Conservation (phyloP, 2,888 invertebrate genomes). For the Ophion ventricosus region DNA sequence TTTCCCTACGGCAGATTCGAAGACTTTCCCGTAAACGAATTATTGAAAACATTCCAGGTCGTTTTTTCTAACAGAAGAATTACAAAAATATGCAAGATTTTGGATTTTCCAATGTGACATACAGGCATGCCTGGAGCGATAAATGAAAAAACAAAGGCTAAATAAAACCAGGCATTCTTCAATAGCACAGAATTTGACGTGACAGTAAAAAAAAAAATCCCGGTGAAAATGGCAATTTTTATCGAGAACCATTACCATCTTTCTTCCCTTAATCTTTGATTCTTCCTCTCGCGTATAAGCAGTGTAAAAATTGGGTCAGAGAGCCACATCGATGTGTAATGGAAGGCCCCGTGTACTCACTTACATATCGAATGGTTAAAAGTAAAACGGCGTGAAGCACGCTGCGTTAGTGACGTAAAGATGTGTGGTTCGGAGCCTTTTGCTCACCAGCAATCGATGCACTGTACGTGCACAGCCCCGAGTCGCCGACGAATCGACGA, state of each 20-base stretch:
- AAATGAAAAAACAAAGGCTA: no score
- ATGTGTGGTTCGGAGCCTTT: conserved; percentile 5
- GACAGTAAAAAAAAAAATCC: no score
- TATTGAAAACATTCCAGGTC: no score
- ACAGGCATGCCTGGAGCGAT: no score
- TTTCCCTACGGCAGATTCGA: no score
- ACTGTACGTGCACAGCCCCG: neutral
- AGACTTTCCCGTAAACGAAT: no score
- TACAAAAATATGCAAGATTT: no score
- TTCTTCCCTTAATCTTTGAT: neutral
- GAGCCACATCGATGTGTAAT: neutral
- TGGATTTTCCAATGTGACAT: no score
- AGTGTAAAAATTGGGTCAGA: neutral
- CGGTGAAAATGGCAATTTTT: neutral
- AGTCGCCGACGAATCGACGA: conserved; percentile 47
- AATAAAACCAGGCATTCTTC: no score
- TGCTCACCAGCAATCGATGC: neutral
- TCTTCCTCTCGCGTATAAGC: neutral
- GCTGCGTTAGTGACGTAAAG: no score
- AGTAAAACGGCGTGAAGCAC: conserved; percentile 20
- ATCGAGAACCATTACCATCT: neutral
- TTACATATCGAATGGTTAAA: neutral
- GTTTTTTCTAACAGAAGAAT: no score
- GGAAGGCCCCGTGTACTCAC: neutral
- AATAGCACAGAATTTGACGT: no score